Percentiles rank a stretch among this genome's conserved stretches.
Conservation (phyloP, 2,888 invertebrate species). For the Heterodera filipjevi region DNA sequence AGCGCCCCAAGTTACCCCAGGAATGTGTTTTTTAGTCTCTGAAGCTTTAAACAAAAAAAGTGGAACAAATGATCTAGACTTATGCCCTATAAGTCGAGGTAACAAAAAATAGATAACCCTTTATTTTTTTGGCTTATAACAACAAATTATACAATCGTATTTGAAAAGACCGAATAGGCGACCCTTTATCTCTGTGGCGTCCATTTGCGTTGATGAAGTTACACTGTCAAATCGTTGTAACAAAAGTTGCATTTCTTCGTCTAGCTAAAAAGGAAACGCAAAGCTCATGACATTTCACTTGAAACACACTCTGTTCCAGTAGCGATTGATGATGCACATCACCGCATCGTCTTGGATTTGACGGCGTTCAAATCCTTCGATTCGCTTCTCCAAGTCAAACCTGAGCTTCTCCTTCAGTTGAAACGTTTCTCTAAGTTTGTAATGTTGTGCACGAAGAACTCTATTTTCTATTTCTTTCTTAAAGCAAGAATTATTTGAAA, state of each 20-base stretch:
- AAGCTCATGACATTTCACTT: not conserved
- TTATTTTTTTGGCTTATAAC: too few species aligned
- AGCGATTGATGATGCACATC: slow-evolving; percentile 89
- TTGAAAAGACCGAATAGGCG: not conserved
- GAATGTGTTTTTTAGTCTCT: too few species aligned
- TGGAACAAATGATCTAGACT: too few species aligned
- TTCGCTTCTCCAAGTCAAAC: slow-evolving; percentile 75
- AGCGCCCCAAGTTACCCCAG: too few species aligned
- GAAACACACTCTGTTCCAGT: slow-evolving; percentile 79
- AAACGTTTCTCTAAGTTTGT: slow-evolving; percentile 81
- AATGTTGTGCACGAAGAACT: slow-evolving; percentile 79
- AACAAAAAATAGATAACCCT: not conserved
- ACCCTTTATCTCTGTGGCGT: slow-evolving; percentile 78
- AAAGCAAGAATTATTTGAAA: slow-evolving; percentile 27
- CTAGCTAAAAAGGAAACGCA: slow-evolving; percentile 70
- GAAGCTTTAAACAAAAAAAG: too few species aligned
- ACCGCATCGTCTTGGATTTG: slow-evolving; percentile 97
- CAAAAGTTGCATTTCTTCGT: slow-evolving; percentile 91
- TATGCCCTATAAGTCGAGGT: too few species aligned
- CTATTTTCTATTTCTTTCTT: slow-evolving; percentile 55
- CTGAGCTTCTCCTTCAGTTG: slow-evolving; percentile 75
- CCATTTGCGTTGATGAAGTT: slow-evolving; percentile 79
- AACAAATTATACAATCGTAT: not conserved
- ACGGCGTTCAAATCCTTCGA: slow-evolving; percentile 89
- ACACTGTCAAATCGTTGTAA: slow-evolving; percentile 95